Evolutionary conservation across 2,797 vertebrate species (phyloP), one percentile per base, ranked within the genome.

Genomic region (Podarcis siculus): DNA sequence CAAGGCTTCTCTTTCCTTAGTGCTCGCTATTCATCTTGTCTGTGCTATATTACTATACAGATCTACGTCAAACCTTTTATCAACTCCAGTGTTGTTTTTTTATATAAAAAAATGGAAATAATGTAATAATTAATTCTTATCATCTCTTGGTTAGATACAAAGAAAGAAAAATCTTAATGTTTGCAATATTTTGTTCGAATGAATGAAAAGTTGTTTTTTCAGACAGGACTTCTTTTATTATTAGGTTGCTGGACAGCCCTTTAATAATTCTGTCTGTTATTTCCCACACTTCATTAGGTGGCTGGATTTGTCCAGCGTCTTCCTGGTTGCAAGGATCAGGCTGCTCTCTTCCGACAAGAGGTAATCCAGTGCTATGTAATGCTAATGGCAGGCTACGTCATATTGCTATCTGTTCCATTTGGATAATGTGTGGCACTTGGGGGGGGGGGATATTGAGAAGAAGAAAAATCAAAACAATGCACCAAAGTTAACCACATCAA

Each of bases 271-370:
- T 37, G 8, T 13, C 6, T 89, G 6, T 88, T 45, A 87, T 86
- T 81, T 90, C 66, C 69, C 17, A 1, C 8, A 1, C 82, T 39
- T 83, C 2, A 87, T 5, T 93, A 98, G 98, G 98, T 99, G 88
- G 98, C 97, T 32, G 97, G 96, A 87, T 99, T 99, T 80, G 94
- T 99, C 32, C 97, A 98, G 91, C 98, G 98, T 81, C 97, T 99
- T 2, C 98, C 98, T 3, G 98, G 98, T 37, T 98, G 98, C 93
- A 98, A 97, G 90, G 98, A 98, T 0, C 98, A 98, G 89, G 98
- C 98, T 0, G 97, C 98, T 79, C 97, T 97, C 87, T 98, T 99
- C 96, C 98, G 95, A 95, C 98, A 98, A 15, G 98, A 99, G 98
- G 98, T 99, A 96, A 97, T 97, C 89, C 8, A 55, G 21, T 23